Conservation (phyloP, 2,113 vertebrate species). For the Syrmaticus mikado region DNA sequence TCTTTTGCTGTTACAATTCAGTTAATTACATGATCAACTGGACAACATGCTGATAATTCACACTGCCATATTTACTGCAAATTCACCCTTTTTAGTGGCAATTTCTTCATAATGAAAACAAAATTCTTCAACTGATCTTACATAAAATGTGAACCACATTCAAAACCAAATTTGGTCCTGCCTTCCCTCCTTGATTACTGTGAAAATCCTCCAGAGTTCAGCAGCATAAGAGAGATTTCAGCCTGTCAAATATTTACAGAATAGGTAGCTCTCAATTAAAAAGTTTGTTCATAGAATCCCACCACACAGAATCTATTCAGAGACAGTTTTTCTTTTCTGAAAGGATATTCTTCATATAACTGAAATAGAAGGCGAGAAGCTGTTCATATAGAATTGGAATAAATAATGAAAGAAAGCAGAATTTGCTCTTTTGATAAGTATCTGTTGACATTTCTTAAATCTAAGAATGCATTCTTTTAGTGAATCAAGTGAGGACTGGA, state of each 20-base stretch:
- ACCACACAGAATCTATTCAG: background rate
- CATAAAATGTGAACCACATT: background rate
- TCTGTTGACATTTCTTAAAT: background rate
- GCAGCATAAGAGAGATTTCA: background rate
- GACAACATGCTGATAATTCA: background rate
- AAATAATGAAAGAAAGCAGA: background rate
- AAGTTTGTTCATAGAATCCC: background rate
- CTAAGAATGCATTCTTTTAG: background rate
- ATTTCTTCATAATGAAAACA: constrained; percentile 6
- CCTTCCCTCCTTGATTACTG: background rate
- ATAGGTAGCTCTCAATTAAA: constrained; percentile 2
- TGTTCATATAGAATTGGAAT: background rate
- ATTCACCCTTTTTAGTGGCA: background rate
- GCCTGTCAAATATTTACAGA: constrained; percentile 6
- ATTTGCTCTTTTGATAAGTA: background rate
- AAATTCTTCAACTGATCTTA: background rate
- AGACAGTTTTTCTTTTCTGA: background rate
- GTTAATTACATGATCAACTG: background rate
- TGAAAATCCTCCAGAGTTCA: constrained; percentile 9
- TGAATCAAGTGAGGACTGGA: background rate
- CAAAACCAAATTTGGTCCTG: background rate
- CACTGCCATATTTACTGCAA: background rate
- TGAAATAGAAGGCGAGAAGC: constrained; percentile 10
- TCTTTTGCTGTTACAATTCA: background rate
- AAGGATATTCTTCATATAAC: background rate